Evolutionary conservation across 2,888 invertebrate species (phyloP).

Genomic region (Masnerella sp.): DNA sequence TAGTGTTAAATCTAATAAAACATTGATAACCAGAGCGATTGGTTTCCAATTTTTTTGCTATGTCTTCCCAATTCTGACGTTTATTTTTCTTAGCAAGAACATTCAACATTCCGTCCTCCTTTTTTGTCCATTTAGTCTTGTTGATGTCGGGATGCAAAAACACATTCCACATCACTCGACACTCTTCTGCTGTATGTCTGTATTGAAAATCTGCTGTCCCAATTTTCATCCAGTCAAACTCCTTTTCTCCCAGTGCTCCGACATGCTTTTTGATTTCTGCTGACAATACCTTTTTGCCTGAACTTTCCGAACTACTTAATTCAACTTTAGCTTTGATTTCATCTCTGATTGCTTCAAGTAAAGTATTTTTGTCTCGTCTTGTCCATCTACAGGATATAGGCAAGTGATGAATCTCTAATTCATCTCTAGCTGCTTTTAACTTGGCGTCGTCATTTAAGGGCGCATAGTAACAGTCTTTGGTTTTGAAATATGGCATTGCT

Average conservation of each 20-base stretch:
- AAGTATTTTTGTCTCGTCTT: constrained; percentile 79
- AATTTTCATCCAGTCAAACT: constrained; percentile 82
- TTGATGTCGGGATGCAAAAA: constrained; percentile 85
- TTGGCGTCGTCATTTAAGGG: constrained; percentile 82
- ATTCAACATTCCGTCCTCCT: constrained; percentile 79
- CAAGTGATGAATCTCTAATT: constrained; percentile 70
- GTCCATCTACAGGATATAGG: constrained; percentile 77
- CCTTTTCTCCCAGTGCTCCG: constrained; percentile 63
- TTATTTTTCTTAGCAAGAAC: constrained; percentile 76
- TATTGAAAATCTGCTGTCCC: constrained; percentile 77
- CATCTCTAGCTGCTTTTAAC: constrained; percentile 74
- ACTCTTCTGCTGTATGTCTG: constrained; percentile 83
- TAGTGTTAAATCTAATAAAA: constrained; percentile 83
- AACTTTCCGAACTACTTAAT: constrained; percentile 23
- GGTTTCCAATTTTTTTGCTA: constrained; percentile 80
- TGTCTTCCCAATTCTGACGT: constrained; percentile 83
- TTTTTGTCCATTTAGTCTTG: constrained; percentile 79
- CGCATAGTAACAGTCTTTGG: constrained; percentile 79
- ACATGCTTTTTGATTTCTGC: constrained; percentile 64
- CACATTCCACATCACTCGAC: constrained; percentile 85
- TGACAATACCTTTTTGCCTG: constrained; percentile 57
- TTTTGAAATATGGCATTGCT: constrained; percentile 85
- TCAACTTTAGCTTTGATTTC: constrained; percentile 67
- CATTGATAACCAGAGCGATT: constrained; percentile 84
- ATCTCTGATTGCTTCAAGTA: constrained; percentile 78